Percentiles rank a stretch among this genome's conserved stretches.
phyloP scores from a whole-genome alignment of 2,113 vertebrate species.

The Seriola aureovittata region DNA sequence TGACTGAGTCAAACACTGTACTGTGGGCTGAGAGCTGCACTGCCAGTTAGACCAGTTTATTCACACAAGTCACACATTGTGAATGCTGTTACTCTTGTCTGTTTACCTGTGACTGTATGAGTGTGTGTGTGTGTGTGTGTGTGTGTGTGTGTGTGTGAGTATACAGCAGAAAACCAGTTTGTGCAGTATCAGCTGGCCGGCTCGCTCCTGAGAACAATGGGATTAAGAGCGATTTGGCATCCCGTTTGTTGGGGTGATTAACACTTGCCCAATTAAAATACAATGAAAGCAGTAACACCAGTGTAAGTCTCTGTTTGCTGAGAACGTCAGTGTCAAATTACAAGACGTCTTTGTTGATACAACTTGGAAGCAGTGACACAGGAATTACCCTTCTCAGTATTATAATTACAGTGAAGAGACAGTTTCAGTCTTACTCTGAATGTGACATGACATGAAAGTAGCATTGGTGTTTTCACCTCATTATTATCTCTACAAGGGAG shows the following conservation, averaged over 20 bases:
- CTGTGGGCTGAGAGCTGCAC: not conserved
- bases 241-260: constrained; percentile 10
- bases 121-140: not conserved
- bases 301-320: too few relatives aligned
- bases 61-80: not conserved
- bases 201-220: constrained; percentile 26
- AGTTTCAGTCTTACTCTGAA: not conserved
- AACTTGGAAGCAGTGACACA: not conserved
- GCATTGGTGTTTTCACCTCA: not conserved
- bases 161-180: constrained; percentile 39
- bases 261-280: constrained; percentile 6
- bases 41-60: constrained; percentile 55
- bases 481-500: not conserved
- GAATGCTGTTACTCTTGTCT: constrained; percentile 43
- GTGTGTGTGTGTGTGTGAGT: not conserved
- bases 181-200: constrained; percentile 43
- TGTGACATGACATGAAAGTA: not conserved
- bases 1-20: constrained; percentile 8
- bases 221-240: constrained; percentile 19
- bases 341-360: not conserved
- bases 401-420: not conserved
- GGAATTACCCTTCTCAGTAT: not conserved
- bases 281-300: not conserved
- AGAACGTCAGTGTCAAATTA: not conserved
- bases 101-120: not conserved